Percentiles rank a stretch among this genome's conserved stretches.
Conservation (phyloP, 2,797 vertebrate genomes). For the Pseudopleuronectes americanus region DNA sequence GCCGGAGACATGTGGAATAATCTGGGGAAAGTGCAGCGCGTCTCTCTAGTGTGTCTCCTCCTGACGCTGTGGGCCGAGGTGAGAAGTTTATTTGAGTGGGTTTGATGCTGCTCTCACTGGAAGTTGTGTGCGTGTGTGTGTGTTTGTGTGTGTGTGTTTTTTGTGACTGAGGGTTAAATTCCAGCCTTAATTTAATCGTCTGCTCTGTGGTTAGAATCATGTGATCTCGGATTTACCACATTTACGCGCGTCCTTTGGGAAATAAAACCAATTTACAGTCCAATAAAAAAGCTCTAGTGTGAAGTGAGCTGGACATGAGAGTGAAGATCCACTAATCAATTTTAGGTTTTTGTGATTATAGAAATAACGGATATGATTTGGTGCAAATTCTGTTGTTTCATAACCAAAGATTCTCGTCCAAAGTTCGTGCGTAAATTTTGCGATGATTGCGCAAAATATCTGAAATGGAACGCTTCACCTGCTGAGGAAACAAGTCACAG, state of each 20-base stretch:
- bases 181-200: conserved; percentile 55
- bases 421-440: neutral
- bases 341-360: neutral
- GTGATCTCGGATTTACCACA: conserved; percentile 56
- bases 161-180: conserved; percentile 28
- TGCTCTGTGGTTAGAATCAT: conserved; percentile 44
- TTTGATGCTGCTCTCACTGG: neutral
- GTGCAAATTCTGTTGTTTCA: neutral
- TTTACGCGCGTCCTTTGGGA: conserved; percentile 18
- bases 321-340: no score
- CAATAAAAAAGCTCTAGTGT: neutral
- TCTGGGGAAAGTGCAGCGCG: conserved; percentile 70
- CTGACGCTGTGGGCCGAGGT: conserved; percentile 86
- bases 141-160: neutral
- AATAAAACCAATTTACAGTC: conserved; percentile 25
- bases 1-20: conserved; percentile 87
- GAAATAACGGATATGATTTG: neutral
- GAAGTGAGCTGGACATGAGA: neutral
- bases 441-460: neutral
- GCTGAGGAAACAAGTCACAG: neutral
- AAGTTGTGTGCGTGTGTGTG: neutral
- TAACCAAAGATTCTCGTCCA: neutral
- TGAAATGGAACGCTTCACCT: neutral
- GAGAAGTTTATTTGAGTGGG: conserved; percentile 58
- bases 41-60: conserved; percentile 78